Evolutionary conservation across 2,113 vertebrate species (phyloP).

Genomic region (Gallinago media): DNA sequence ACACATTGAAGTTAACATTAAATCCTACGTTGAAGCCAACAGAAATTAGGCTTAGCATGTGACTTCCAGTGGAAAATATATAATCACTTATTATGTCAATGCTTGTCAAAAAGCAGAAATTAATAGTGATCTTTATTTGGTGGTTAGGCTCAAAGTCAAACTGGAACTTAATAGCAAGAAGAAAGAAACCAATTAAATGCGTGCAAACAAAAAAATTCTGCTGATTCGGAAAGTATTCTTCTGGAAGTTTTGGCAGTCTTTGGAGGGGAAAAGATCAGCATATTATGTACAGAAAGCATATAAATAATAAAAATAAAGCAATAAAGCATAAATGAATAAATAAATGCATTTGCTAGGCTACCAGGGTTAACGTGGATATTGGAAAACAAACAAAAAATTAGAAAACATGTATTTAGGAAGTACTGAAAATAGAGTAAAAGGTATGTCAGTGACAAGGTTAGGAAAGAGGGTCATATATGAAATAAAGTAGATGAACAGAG

Average conservation of each 20-base stretch:
- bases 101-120: slow-evolving; percentile 25
- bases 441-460: neutral
- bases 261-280: neutral
- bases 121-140: neutral
- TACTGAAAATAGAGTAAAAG: neutral
- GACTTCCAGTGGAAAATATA: slow-evolving; percentile 14
- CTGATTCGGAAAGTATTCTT: neutral
- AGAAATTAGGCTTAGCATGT: neutral
- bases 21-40: neutral
- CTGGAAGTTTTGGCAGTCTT: neutral
- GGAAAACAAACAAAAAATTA: neutral
- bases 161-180: neutral
- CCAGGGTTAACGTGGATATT: neutral
- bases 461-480: neutral
- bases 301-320: neutral
- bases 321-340: too few species aligned
- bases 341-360: neutral
- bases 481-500: neutral
- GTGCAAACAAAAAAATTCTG: slow-evolving; percentile 15
- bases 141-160: slow-evolving; percentile 45
- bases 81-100: neutral
- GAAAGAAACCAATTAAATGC: neutral
- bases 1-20: neutral
- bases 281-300: neutral
- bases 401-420: neutral